Evolutionary conservation across 2,113 vertebrate species (phyloP).

Genomic region (Porphyrio hochstetteri): DNA sequence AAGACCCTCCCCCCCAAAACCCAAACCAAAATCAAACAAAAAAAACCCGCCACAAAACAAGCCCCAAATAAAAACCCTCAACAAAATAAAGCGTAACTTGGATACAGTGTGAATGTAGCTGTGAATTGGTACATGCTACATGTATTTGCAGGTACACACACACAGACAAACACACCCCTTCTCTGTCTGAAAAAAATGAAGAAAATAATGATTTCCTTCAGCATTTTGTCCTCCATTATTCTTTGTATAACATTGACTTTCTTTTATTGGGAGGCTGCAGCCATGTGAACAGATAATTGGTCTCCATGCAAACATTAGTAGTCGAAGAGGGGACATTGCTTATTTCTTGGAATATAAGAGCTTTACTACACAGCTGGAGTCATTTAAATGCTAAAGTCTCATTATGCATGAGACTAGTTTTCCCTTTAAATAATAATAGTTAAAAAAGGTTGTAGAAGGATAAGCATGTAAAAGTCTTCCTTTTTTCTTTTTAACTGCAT

Average conservation of each 20-base stretch:
- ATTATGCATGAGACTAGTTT: neutral
- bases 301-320: neutral
- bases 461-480: neutral
- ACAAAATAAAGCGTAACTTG: neutral
- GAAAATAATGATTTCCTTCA: neutral
- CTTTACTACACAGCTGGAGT: neutral
- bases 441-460: neutral
- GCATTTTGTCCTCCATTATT: neutral
- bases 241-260: neutral
- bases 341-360: neutral
- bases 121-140: neutral
- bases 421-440: neutral
- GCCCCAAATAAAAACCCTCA: no score
- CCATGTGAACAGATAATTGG: neutral
- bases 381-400: neutral
- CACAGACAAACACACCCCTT: accelerated
- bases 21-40: neutral
- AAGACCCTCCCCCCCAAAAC: no score
- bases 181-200: neutral
- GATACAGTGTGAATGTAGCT: neutral
- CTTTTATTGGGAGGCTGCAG: neutral
- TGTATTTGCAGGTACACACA: neutral
- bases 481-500: neutral
- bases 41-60: no score
- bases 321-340: neutral